Evolutionary conservation across 2,888 invertebrate species (phyloP).

Genomic region (Agonopterix arenella): DNA sequence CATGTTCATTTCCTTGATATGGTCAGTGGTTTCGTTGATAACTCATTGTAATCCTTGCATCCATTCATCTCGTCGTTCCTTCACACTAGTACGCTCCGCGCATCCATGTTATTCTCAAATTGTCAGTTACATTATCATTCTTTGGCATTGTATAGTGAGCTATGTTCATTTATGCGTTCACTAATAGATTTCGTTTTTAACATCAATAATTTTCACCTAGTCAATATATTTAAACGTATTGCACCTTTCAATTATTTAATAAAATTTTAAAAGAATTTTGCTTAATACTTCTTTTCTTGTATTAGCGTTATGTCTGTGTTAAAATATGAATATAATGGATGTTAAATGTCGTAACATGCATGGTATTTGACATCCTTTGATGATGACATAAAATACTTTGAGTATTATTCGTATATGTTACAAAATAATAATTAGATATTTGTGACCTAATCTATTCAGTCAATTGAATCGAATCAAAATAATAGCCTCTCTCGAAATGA

Average conservation of each 20-base stretch:
- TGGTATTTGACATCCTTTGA: constrained; percentile 18
- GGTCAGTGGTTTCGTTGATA: constrained; percentile 34
- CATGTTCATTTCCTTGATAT: constrained; percentile 25
- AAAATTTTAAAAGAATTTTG: constrained; percentile 24
- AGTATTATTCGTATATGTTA: constrained; percentile 52
- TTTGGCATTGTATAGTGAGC: constrained; percentile 75
- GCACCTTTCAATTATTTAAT: constrained; percentile 42
- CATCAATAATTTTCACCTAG: constrained; percentile 21
- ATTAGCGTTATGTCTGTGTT: not conserved
- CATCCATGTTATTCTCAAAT: constrained; percentile 37
- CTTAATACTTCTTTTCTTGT: not conserved
- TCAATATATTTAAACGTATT: constrained; percentile 42
- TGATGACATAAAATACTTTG: constrained; percentile 42
- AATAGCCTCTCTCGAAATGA: constrained; percentile 69
- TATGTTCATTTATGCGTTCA: constrained; percentile 41
- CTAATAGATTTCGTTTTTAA: constrained; percentile 25
- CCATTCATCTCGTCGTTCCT: constrained; percentile 42
- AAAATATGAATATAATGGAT: constrained; percentile 17
- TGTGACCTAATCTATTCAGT: constrained; percentile 75
- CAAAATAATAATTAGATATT: constrained; percentile 46
- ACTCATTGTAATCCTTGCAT: constrained; percentile 40
- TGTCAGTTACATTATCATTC: constrained; percentile 57
- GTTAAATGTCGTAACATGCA: constrained; percentile 23
- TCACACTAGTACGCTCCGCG: constrained; percentile 45
- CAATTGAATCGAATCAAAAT: constrained; percentile 71